A percentile compares a stretch with the other conserved stretches of the same genome.
These are phyloP conservation scores for Callocephalon fimbriatum DNA, from an alignment of 2,113 vertebrate genomes.

Conservation along the genomic window DNA sequence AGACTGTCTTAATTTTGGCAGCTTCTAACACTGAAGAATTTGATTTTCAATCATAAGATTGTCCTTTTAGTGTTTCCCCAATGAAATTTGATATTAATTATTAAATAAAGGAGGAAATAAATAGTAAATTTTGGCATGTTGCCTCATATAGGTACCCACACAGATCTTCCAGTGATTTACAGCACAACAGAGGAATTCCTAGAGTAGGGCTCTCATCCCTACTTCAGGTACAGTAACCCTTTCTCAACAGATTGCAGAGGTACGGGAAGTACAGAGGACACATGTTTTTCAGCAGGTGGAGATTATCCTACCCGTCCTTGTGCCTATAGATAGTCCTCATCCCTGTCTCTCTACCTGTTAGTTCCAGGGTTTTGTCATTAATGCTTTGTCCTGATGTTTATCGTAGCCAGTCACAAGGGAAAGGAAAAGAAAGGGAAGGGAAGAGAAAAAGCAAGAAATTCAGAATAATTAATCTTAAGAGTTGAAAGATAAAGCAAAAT, in stretches of 20 bases:
- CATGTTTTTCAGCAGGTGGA: neutral
- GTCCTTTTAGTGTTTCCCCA: neutral
- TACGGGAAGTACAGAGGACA: neutral
- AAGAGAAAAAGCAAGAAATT: neutral
- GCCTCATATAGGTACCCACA: neutral
- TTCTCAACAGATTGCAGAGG: neutral
- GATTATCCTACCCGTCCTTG: neutral
- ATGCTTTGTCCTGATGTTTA: neutral
- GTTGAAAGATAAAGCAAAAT: neutral
- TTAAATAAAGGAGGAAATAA: neutral
- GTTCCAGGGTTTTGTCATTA: neutral
- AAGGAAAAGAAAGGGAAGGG: rapidly evolving
- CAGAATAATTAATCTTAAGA: neutral
- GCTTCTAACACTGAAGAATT: neutral
- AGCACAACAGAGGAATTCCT: neutral
- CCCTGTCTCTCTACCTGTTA: neutral
- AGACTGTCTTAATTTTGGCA: neutral
- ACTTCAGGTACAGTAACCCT: neutral
- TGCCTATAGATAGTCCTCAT: too few species aligned
- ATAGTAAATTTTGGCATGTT: neutral
- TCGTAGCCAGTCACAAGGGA: neutral
- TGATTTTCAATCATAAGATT: neutral
- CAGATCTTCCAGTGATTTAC: neutral
- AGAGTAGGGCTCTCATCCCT: neutral
- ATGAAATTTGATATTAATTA: neutral